Percentiles rank a stretch among this genome's conserved stretches.
Conservation (phyloP, 37 sponge, comb jelly and placozoan species). For the Lycopodina hypogea region DNA sequence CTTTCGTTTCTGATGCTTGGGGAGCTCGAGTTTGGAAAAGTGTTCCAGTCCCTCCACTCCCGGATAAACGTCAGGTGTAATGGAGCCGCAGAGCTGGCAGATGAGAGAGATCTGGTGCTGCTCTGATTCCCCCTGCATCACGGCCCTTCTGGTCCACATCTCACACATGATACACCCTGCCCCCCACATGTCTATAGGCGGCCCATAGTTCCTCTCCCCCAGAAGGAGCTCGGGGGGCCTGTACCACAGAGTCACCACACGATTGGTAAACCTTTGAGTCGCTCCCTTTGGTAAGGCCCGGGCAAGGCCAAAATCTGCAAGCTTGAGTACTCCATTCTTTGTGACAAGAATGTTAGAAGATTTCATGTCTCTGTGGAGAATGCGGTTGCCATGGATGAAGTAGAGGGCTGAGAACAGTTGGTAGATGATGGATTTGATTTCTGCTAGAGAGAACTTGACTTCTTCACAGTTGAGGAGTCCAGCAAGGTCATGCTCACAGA, state of each 20-base stretch:
- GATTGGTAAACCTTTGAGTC: conserved; percentile 82
- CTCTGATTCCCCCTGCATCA: conserved; percentile 95
- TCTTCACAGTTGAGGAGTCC: conserved; percentile 88
- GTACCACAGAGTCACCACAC: conserved; percentile 99
- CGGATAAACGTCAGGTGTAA: conserved; percentile 90
- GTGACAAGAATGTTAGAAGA: conserved; percentile 96
- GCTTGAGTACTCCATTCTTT: conserved; percentile 76
- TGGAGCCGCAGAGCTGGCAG: conserved; percentile 91
- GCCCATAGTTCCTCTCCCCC: conserved; percentile 92
- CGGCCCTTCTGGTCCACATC: conserved; percentile 94
- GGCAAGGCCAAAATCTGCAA: conserved; percentile 96
- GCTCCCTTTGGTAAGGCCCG: conserved; percentile 60
- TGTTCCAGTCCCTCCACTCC: conserved; percentile 84
- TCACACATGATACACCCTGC: conserved; percentile 99
- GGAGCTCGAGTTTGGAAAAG: conserved; percentile 79
- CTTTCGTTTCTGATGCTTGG: conserved; percentile 79
- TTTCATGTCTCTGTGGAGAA: conserved; percentile 98
- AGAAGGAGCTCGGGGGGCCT: conserved; percentile 95
- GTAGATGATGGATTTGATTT: conserved; percentile 86
- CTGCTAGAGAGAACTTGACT: conserved; percentile 81
- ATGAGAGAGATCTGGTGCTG: conserved; percentile 91
- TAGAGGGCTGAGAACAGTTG: conserved; percentile 90
- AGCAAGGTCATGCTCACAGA: conserved; percentile 98
- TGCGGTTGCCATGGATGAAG: conserved; percentile 88
- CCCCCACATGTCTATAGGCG: conserved; percentile 98